phyloP scores from a whole-genome alignment of 30 jellyfish, hydroid and myxozoan species.

The Rhopilema esculentum region DNA sequence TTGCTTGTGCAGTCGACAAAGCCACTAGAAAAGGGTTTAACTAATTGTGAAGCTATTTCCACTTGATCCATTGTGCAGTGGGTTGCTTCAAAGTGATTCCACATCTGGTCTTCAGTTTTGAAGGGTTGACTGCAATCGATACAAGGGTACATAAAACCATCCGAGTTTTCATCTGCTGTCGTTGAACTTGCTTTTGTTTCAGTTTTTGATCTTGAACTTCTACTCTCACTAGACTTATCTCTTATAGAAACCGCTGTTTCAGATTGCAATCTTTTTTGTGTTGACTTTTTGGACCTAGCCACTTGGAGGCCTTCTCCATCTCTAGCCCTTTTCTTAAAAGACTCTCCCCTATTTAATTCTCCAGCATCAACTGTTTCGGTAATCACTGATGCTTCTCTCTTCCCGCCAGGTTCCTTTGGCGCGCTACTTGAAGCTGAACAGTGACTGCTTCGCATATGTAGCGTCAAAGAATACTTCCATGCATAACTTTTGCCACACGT shows the following conservation, averaged over 20 bases:
- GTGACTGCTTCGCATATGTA: not conserved
- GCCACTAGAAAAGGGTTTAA: not conserved
- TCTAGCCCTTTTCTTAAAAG: not conserved
- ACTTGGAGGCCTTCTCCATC: not conserved
- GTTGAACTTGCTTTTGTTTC: not conserved
- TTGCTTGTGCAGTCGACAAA: not conserved
- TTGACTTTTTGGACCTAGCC: not conserved
- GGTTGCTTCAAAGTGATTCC: slow-evolving; percentile 37
- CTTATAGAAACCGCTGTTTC: not conserved
- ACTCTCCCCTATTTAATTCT: no score
- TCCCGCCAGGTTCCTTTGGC: no score
- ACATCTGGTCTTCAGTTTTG: slow-evolving; percentile 31
- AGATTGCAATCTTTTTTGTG: not conserved
- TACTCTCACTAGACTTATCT: not conserved
- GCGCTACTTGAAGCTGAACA: not conserved
- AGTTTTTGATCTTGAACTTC: not conserved
- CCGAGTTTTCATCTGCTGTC: not conserved
- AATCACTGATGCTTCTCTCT: no score
- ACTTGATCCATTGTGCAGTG: slow-evolving; percentile 22
- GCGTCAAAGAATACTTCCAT: not conserved
- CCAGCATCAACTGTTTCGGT: no score
- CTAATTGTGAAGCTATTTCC: not conserved
- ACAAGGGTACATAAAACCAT: slow-evolving; percentile 34
- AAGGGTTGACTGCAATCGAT: slow-evolving; percentile 45
- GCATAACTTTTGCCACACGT: slow-evolving; percentile 24